Conservation (phyloP, 1,140 invertebrate genomes). For the Penaeus indicus region DNA sequence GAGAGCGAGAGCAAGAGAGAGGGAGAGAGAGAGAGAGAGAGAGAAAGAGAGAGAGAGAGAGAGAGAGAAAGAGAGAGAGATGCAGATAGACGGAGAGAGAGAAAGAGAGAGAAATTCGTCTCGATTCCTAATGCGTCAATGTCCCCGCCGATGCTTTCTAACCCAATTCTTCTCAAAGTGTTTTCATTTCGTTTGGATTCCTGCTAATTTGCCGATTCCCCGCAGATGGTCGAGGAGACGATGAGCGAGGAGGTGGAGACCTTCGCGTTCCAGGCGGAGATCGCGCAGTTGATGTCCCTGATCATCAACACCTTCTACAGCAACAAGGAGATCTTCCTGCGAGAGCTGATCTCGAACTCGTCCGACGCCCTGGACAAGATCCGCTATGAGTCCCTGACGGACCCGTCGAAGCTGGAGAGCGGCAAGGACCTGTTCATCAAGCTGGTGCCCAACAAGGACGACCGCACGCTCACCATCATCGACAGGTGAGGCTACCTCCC, state of each 20-base stretch:
- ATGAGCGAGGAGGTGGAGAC: constrained; percentile 77
- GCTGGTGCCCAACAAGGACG: constrained; percentile 90
- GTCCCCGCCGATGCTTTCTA: too few relatives aligned
- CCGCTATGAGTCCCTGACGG: constrained; percentile 91
- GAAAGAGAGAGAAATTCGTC: background rate
- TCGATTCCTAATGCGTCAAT: too few relatives aligned
- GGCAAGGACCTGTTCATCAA: constrained; percentile 92
- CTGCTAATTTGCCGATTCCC: background rate
- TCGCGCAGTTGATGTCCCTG: constrained; percentile 94
- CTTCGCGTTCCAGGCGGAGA: constrained; percentile 94
- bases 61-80: background rate
- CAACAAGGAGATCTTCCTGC: constrained; percentile 99
- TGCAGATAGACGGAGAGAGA: too few relatives aligned
- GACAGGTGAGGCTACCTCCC: too few relatives aligned
- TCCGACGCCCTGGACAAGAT: constrained; percentile 79
- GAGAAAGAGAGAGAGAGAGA: background rate
- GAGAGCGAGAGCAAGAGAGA: too few relatives aligned
- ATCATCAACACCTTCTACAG: constrained; percentile 99
- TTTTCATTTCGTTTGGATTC: too few relatives aligned
- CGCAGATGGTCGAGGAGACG: constrained; percentile 78
- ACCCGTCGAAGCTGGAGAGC: constrained; percentile 86
- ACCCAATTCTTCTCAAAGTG: too few relatives aligned
- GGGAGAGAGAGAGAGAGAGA: too few relatives aligned
- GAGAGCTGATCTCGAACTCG: constrained; percentile 93
- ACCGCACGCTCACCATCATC: constrained; percentile 89